Percentiles rank a stretch among this genome's conserved stretches.
Conservation (phyloP, 2,888 invertebrate genomes). For the Thereva unica region DNA sequence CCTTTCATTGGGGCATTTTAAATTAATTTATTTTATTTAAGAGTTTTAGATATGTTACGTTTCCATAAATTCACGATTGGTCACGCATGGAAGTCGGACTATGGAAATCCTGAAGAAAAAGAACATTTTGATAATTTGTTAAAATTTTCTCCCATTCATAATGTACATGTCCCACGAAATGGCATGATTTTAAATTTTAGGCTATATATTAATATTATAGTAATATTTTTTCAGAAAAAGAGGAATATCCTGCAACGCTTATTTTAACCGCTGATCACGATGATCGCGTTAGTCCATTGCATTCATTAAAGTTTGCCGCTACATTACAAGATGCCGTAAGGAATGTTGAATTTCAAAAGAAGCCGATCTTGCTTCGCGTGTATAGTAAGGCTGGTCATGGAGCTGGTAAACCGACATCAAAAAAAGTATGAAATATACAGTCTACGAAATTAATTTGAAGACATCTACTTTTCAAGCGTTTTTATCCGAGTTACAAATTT, state of each 20-base stretch:
- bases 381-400: constrained; percentile 98
- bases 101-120: constrained; percentile 85
- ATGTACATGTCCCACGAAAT: constrained; percentile 71
- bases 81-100: constrained; percentile 94
- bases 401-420: constrained; percentile 92
- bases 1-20: background rate
- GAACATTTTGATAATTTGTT: constrained; percentile 84
- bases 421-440: constrained; percentile 70
- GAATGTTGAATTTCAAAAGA: constrained; percentile 67
- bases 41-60: constrained; percentile 95
- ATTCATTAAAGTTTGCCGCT: constrained; percentile 94
- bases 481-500: too few species aligned
- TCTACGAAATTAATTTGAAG: too few species aligned
- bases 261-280: constrained; percentile 98
- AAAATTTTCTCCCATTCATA: constrained; percentile 93
- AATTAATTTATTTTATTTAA: constrained; percentile 55
- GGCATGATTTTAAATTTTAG: constrained; percentile 47
- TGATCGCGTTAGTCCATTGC: constrained; percentile 96
- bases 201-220: background rate
- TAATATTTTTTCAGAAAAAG: constrained; percentile 48
- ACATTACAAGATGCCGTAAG: constrained; percentile 80
- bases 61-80: constrained; percentile 99
- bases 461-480: too few species aligned
- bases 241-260: constrained; percentile 88
- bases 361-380: constrained; percentile 85